Evolutionary conservation across 2,888 invertebrate genomes (phyloP).

Genomic region (Stictocephala bisonia): DNA sequence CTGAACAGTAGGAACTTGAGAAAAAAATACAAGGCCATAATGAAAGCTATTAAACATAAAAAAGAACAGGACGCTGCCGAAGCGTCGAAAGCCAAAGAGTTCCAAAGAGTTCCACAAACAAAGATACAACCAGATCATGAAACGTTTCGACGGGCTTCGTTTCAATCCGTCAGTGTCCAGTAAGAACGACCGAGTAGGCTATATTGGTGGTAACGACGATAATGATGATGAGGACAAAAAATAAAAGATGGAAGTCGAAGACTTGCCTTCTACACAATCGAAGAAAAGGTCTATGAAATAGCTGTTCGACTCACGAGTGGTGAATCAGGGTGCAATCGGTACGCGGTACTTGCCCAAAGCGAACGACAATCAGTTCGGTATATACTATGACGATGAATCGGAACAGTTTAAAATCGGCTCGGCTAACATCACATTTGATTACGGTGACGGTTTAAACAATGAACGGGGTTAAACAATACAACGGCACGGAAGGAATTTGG

Average conservation of each 20-base stretch:
- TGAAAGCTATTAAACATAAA: neutral
- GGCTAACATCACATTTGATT: constrained; percentile 13
- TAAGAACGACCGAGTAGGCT: too few species aligned
- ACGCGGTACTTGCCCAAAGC: constrained; percentile 27
- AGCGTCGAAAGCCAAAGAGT: too few species aligned
- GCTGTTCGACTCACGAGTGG: neutral
- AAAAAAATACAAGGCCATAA: constrained; percentile 11
- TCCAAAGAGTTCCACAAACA: too few species aligned
- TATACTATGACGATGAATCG: constrained; percentile 10
- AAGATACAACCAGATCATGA: too few species aligned
- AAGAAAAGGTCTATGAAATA: constrained; percentile 28
- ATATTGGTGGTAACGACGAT: too few species aligned
- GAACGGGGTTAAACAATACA: neutral
- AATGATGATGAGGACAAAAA: too few species aligned
- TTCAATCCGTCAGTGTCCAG: too few species aligned
- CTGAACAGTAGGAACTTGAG: too few species aligned
- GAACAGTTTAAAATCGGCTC: constrained; percentile 7
- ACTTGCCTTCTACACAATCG: too few species aligned
- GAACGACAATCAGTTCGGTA: constrained; percentile 33
- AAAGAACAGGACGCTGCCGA: neutral
- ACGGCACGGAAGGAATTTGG: constrained; percentile 35
- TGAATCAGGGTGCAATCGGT: constrained; percentile 3
- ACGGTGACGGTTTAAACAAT: constrained; percentile 6
- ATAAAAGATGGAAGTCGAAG: too few species aligned
- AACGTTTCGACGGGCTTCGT: too few species aligned